A percentile compares a stretch with the other conserved stretches of the same genome.
phyloP scores from a whole-genome alignment of 2,113 vertebrate genomes.

The Ancistrus triradiatus region DNA sequence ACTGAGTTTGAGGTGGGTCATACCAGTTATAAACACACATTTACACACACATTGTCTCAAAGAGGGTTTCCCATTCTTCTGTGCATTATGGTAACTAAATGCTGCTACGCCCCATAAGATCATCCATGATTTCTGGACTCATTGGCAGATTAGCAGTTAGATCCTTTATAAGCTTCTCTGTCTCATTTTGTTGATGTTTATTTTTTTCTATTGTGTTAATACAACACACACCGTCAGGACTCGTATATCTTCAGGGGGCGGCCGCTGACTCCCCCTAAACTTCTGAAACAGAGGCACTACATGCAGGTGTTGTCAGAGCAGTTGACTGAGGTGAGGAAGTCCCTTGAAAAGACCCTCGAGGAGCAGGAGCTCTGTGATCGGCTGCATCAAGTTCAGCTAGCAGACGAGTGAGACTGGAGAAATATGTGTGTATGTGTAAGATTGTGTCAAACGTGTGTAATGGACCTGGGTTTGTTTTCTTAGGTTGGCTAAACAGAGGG shows the following conservation, averaged over 20 bases:
- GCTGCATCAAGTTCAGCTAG: neutral
- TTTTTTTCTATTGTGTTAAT: neutral
- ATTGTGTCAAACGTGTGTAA: neutral
- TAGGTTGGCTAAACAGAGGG: conserved; percentile 66
- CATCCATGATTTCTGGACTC: too few relatives aligned
- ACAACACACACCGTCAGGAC: neutral
- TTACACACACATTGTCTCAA: neutral
- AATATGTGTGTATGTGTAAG: neutral
- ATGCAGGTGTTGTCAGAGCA: neutral
- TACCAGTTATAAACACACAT: neutral
- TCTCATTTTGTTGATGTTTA: neutral
- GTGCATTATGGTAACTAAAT: neutral
- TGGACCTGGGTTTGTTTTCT: conserved; percentile 30
- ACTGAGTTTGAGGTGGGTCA: conserved; percentile 60
- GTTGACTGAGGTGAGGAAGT: neutral
- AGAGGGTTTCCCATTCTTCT: neutral
- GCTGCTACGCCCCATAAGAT: too few relatives aligned
- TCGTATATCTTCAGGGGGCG: neutral
- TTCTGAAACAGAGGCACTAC: neutral
- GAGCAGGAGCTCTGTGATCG: neutral
- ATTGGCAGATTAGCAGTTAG: too few relatives aligned
- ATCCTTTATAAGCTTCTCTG: neutral
- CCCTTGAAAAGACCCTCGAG: neutral
- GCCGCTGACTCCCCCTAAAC: neutral
- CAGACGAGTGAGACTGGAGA: neutral